Conservation (phyloP, 2,113 vertebrate species). For the Bubalus kerabau region DNA sequence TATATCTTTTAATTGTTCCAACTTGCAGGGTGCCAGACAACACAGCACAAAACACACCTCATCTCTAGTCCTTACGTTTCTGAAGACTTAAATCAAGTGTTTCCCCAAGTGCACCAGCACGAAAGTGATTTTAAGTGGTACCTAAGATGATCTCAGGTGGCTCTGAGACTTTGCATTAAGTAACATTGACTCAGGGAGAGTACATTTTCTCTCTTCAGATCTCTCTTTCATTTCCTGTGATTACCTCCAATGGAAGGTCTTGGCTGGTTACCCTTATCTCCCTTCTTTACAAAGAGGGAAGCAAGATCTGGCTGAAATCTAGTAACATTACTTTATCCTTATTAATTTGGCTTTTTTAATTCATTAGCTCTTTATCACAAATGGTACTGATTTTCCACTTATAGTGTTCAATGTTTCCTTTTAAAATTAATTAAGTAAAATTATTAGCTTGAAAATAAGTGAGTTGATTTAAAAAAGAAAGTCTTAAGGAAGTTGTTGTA, state of each 20-base stretch:
- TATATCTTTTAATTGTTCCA: slow-evolving; percentile 1
- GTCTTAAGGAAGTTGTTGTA: background rate
- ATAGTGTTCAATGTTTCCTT: background rate
- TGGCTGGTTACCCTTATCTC: background rate
- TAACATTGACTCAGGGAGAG: background rate
- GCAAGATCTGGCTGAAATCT: background rate
- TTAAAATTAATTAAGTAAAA: background rate
- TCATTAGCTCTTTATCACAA: background rate
- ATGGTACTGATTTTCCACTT: background rate
- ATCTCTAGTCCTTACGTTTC: slow-evolving; percentile 3
- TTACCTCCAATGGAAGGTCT: background rate
- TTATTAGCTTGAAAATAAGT: background rate
- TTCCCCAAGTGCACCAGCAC: background rate
- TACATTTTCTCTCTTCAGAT: background rate
- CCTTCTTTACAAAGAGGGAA: background rate
- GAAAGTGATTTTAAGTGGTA: background rate
- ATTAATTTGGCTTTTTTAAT: background rate
- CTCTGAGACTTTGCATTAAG: background rate
- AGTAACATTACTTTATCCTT: background rate
- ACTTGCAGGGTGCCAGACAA: slow-evolving; percentile 19
- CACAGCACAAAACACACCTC: slow-evolving; percentile 11
- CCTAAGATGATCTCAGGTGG: background rate
- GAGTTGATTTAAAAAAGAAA: background rate
- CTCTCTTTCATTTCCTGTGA: background rate
- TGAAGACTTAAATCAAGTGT: slow-evolving; percentile 14